Base-by-base conservation (phyloP, 2,888 invertebrate genomes). In the Chelonus formosanus region DNA sequence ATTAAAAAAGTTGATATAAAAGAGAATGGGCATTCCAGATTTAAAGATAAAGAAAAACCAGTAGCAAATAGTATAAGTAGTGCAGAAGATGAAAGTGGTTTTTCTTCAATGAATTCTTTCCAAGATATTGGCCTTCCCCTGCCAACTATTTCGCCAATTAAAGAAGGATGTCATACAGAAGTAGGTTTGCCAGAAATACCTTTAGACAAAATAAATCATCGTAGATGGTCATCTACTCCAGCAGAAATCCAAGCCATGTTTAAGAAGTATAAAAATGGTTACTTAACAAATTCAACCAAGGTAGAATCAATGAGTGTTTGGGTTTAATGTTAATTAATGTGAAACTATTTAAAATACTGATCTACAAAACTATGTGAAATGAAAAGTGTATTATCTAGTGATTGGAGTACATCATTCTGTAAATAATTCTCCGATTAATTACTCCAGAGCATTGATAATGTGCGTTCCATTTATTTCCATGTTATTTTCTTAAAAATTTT, bases 71-170 rank as follows among this genome's bases (percentile, higher is more conserved):
- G 80, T 56, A 76, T 79, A 5, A 82, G 82, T 72, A 82, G 82
- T 67, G 85, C 86, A 6, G 94, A 94, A 80, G 93, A 93, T 75
- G 94, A 94, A 83, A 94, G 93, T 79, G 94, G 94, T 36, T 94
- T 94, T 84, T 93, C 93, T 8, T 93, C 93, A 5, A 91, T 94
- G 87, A 93, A 90, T 82, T 93, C 93, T 5, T 93, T 93, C 80
- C 92, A 93, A 84, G 93, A 94, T 79, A 89, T 93, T 55, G 92
- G 92, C 7, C 85, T 93, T 76, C 92, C 92, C 0, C 57, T 66
- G 3, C 61, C 60, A 50, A 10, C 67, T 3, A 57, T 35, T 10
- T 47, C 67, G 20, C 77, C 80, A 0, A 71, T 80, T 4, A 84
- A 80, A 62, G 80, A 78, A 10, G 75, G 78, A 20, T 83, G 78